A percentile compares a stretch with the other conserved stretches of the same genome.
Evolutionary conservation across 2,797 vertebrate genomes (phyloP).

Genomic region (Nannoperca australis): DNA sequence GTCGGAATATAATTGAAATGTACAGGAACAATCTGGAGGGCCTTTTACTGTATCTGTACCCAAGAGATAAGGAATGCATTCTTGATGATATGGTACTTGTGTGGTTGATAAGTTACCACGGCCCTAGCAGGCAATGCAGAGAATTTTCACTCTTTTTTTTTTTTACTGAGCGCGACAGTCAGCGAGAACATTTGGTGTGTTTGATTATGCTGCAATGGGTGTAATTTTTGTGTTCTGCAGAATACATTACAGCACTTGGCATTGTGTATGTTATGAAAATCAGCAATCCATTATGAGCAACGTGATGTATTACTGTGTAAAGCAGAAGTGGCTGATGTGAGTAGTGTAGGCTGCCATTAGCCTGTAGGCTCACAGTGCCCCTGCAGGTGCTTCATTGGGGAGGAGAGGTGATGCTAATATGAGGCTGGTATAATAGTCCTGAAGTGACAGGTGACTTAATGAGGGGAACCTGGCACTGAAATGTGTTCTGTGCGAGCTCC

Average conservation of each 20-base stretch:
- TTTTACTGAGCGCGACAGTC: conserved; percentile 49
- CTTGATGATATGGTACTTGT: conserved; percentile 59
- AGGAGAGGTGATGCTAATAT: conserved; percentile 77
- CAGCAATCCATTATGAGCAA: conserved; percentile 68
- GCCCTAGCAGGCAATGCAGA: conserved; percentile 63
- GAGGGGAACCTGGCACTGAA: conserved; percentile 73
- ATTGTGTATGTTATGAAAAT: conserved; percentile 78
- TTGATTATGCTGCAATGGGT: conserved; percentile 73
- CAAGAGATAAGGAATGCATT: conserved; percentile 75
- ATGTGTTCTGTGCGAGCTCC: conserved; percentile 59
- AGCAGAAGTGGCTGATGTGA: conserved; percentile 70
- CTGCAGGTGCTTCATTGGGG: conserved; percentile 75
- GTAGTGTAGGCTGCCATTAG: conserved; percentile 70
- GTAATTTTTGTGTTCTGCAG: conserved; percentile 70
- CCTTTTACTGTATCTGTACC: conserved; percentile 68
- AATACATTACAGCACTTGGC: conserved; percentile 78
- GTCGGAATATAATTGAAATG: conserved; percentile 75
- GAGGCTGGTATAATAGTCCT: conserved; percentile 74
- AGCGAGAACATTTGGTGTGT: conserved; percentile 72
- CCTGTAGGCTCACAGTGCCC: conserved; percentile 50
- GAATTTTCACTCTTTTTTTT: conserved; percentile 56
- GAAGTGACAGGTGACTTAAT: conserved; percentile 83
- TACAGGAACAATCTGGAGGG: conserved; percentile 72
- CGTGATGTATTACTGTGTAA: conserved; percentile 61
- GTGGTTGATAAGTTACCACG: conserved; percentile 65